Evolutionary conservation across 1,140 invertebrate species (phyloP), one percentile per base, ranked within the genome.

Genomic region (Neodiprion fabricii): DNA sequence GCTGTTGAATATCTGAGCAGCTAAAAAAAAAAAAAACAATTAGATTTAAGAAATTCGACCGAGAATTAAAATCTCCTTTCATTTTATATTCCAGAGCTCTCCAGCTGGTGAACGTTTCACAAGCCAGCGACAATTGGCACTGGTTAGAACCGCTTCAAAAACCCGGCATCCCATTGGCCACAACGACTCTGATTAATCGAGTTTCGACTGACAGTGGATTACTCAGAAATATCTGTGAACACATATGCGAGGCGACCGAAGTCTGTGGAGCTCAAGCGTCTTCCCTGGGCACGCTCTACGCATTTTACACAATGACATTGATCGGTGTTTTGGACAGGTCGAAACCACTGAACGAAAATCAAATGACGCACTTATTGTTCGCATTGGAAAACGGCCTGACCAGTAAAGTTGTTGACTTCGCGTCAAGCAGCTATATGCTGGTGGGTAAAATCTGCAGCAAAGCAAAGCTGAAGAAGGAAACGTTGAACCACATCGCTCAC

Each of bases 101-200:
- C 9, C 95, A 97, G 86, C 85, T 96, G 1, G 85, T 97, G 73
- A 89, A 93, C 68, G 83, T 97, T 12, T 89, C 91, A 50, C 85
- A 91, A 40, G 78, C 83, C 2, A 87, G 87, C 49, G 91, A 92
- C 68, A 91, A 91, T 74, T 98, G 96, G 96, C 87, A 91, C 79
- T 98, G 96, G 94, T 83, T 98, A 12, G 83, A 89, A 23, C 85
- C 90, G 1, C 76, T 96, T 0, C 94, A 97, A 85, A 95, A 94
- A 84, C 86, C 91, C 48, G 94, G 95, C 14, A 84, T 93, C 12
- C 91, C 93, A 3, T 83, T 98, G 23, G 85, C 94, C 0, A 93
- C 94, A 79, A 87, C 90, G 40, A 90, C 91, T n/a, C 85, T 98
- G 10, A 87, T 95, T 4, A 95, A 94, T 81, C 92, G 93, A 76